A percentile compares a stretch with the other conserved stretches of the same genome.
Evolutionary conservation across 2,888 invertebrate species (phyloP).

Genomic region (Drosophila sordidula): DNA sequence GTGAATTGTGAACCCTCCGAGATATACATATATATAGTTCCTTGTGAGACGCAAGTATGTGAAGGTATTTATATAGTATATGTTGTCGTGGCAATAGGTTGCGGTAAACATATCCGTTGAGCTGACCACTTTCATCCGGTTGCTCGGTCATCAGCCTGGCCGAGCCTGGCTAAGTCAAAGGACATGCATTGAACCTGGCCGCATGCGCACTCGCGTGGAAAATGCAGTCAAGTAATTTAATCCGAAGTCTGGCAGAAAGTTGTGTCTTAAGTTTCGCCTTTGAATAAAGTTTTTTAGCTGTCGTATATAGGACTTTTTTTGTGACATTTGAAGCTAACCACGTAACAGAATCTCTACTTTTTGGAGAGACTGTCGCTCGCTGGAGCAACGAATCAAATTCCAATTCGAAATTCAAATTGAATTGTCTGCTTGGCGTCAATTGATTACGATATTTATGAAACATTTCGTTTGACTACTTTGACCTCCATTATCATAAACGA

Average conservation of each 20-base stretch:
- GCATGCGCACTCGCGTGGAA: conserved; percentile 78
- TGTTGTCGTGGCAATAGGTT: conserved; percentile 30
- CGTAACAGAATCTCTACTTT: conserved; percentile 60
- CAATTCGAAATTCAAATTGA: conserved; percentile 63
- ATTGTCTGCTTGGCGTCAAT: conserved; percentile 67
- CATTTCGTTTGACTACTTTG: conserved; percentile 83
- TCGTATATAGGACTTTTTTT: not conserved
- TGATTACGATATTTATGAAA: conserved; percentile 82
- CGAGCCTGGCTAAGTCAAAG: conserved; percentile 44
- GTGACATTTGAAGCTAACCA: conserved; percentile 17
- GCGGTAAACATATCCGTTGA: conserved; percentile 78
- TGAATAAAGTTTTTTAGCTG: not conserved
- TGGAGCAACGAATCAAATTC: conserved; percentile 49
- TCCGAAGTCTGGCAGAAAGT: conserved; percentile 63
- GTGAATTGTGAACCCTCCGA: too few relatives aligned
- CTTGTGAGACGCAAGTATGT: conserved; percentile 11
- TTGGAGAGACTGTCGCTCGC: conserved; percentile 20
- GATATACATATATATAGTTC: conserved; percentile 5
- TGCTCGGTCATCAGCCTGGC: conserved; percentile 69
- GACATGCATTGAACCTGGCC: conserved; percentile 70
- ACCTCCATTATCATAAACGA: conserved; percentile 83
- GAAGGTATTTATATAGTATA: conserved; percentile 43
- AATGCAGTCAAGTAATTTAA: conserved; percentile 73
- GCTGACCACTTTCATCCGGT: conserved; percentile 79
- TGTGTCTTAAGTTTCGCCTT: conserved; percentile 59